Evolutionary conservation across 2,113 vertebrate genomes (phyloP), one percentile per base, ranked within the genome.

Genomic region (Entelurus aequoreus): DNA sequence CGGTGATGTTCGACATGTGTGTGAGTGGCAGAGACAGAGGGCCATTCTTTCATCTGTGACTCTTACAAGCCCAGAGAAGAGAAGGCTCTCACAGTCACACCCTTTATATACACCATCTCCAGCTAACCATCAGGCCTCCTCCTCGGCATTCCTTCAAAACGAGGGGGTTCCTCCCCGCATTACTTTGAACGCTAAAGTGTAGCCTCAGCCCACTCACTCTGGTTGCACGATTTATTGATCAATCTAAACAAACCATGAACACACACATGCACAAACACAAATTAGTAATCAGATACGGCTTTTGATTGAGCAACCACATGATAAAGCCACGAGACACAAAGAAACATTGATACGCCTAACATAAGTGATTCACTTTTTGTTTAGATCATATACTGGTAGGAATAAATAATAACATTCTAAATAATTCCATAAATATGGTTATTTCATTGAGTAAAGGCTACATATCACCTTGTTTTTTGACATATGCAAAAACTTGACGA

Each of bases 71-170:
- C 75, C 40, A 37, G 75, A 75, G 82, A 86, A 77, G 78, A 78
- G 77, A 89, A 80, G 81, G 79, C 88, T 88, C 84, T 87, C 81
- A 87, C 85, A 84, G 88, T 90, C 87, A 86, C 76, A 83, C 82
- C 87, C 86, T 82, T 89, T 87, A 91, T 90, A 90, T 89, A 90
- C 78, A 85, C 72, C 85, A 88, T 90, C 85, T 83, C 74, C 69
- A 86, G 74, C 77, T 86, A 88, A 88, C 84, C 85, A 88, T 77
- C 82, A 79, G 80, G 72, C 82, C 80, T 82, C 79, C 79, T 82
- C 82, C 77, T 75, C 71, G 36, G 73, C 87, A 89, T 90, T 89
- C 86, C 83, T 84, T 36, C 69, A 77, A 80, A 85, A 84, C 78
- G 54, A 85, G 63, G 75, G 79, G 81, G 81, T 80, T 77, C 80